phyloP scores from a whole-genome alignment of 1,140 invertebrate genomes.

The Caerostris extrusa region DNA sequence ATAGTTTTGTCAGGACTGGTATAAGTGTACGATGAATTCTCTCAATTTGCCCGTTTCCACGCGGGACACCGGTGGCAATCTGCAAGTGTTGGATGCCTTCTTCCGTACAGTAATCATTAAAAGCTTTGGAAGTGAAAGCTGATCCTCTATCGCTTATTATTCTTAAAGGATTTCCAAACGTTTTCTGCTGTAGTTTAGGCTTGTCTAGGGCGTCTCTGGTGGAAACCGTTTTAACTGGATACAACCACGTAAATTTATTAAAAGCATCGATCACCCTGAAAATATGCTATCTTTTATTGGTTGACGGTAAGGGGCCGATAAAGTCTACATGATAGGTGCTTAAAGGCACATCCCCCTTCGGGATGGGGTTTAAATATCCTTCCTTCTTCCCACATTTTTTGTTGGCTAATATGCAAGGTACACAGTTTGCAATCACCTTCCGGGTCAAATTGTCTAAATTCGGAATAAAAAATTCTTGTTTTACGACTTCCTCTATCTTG shows the following conservation, averaged over 20 bases:
- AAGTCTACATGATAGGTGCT: background rate
- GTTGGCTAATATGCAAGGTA: background rate
- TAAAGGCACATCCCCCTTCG: background rate
- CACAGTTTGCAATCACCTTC: background rate
- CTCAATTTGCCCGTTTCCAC: constrained; percentile 10
- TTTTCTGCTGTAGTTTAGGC: background rate
- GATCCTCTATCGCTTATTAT: background rate
- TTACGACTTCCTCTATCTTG: background rate
- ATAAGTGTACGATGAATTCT: constrained; percentile 12
- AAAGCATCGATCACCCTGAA: background rate
- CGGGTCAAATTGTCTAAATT: background rate
- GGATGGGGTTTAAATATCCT: too few relatives aligned
- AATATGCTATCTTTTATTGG: background rate
- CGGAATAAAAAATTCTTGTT: background rate
- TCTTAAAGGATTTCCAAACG: background rate
- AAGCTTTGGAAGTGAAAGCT: background rate
- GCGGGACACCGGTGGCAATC: constrained; percentile 39
- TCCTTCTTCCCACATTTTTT: background rate
- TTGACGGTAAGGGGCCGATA: background rate
- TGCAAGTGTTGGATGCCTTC: constrained; percentile 73
- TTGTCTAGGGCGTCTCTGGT: background rate
- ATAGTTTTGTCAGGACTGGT: background rate
- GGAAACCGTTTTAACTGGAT: background rate
- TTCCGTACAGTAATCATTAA: constrained; percentile 66
- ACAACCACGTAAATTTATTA: background rate